These are phyloP conservation scores for Charaxes varanes DNA, from an alignment of 1,140 invertebrate genomes.

Conservation along the genomic window DNA sequence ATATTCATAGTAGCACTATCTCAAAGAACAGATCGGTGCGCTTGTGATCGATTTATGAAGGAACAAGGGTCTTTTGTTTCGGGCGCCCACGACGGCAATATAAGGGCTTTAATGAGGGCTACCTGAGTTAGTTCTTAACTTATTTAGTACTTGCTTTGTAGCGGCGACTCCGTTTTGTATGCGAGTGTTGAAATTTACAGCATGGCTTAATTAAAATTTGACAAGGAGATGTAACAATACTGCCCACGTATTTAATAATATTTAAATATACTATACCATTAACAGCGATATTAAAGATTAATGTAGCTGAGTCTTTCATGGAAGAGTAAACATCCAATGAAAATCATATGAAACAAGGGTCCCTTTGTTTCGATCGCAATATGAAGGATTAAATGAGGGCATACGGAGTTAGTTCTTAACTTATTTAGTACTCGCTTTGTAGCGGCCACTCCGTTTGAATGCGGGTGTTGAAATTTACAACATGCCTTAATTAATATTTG, in stretches of 20 bases:
- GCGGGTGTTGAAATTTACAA: slow-evolving; percentile 10
- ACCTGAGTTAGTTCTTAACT: slow-evolving; percentile 16
- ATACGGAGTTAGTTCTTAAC: slow-evolving; percentile 15
- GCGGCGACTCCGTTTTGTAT: slow-evolving; percentile 6
- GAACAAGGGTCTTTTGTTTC: slow-evolving; percentile 22
- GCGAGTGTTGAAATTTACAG: background rate
- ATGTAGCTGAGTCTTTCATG: slow-evolving; percentile 14
- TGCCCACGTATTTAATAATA: too few relatives aligned
- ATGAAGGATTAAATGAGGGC: slow-evolving; percentile 19
- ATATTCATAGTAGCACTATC: slow-evolving; percentile 22
- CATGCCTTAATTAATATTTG: slow-evolving; percentile 12
- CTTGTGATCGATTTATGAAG: slow-evolving; percentile 25
- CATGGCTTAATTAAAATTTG: slow-evolving; percentile 8
- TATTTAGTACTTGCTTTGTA: slow-evolving; percentile 25
- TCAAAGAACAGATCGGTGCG: slow-evolving; percentile 12
- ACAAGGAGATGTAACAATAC: too few relatives aligned
- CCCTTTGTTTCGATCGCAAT: slow-evolving; percentile 23
- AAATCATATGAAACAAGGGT: slow-evolving; percentile 22
- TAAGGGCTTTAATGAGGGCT: slow-evolving; percentile 19
- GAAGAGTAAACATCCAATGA: slow-evolving; percentile 17
- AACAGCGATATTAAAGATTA: too few relatives aligned
- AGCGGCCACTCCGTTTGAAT: slow-evolving; percentile 7
- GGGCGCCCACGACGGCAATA: slow-evolving; percentile 21
- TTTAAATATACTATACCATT: too few relatives aligned
- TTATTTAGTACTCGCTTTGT: slow-evolving; percentile 25